phyloP scores from a whole-genome alignment of 2,113 vertebrate species.

The Monopterus albus region DNA sequence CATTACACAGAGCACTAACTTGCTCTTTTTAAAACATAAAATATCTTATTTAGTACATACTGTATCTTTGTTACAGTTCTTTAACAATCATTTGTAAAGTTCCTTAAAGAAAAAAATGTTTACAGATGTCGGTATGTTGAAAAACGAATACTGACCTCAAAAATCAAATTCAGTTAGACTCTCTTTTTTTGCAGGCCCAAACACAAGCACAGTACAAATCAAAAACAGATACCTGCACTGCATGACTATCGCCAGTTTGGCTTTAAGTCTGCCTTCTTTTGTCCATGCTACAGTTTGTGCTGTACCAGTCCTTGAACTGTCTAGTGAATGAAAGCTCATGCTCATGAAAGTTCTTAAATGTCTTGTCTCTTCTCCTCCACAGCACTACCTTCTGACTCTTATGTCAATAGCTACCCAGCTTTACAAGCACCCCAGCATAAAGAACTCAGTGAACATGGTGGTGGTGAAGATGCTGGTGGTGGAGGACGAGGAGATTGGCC shows the following conservation, averaged over 20 bases:
- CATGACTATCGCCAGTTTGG: background rate
- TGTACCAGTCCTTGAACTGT: background rate
- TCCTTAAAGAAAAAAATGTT: no score
- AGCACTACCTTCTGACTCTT: slow-evolving; percentile 93
- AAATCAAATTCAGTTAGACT: no score
- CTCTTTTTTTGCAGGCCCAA: no score
- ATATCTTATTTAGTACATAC: background rate
- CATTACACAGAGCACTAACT: no score
- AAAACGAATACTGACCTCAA: no score
- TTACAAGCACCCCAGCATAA: slow-evolving; percentile 95
- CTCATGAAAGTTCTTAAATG: no score
- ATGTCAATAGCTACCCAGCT: slow-evolving; percentile 90
- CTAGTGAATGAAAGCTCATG: background rate
- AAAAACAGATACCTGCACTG: background rate
- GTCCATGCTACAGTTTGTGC: background rate
- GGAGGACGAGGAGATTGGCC: slow-evolving; percentile 85
- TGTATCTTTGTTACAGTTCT: no score
- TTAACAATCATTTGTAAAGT: no score
- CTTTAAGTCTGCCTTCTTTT: background rate
- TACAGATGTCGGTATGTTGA: no score
- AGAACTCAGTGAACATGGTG: slow-evolving; percentile 90
- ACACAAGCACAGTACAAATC: background rate
- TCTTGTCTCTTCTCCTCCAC: slow-evolving; percentile 17
- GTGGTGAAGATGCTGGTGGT: slow-evolving; percentile 93
- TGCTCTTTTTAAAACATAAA: no score